Conservation (phyloP, 2,888 invertebrate species). For the Parasteatoda lunata region DNA sequence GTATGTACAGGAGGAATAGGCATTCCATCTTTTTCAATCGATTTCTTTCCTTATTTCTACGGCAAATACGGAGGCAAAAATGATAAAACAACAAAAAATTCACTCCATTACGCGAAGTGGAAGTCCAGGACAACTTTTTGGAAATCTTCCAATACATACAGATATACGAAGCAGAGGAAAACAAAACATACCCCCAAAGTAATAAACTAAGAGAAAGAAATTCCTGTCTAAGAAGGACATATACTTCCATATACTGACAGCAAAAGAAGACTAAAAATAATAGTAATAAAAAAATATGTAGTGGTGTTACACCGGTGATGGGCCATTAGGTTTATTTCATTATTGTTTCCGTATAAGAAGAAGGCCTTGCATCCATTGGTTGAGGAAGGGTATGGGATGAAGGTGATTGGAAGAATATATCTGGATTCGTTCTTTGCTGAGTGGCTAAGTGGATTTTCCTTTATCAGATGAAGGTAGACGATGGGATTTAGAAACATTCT, state of each 20-base stretch:
- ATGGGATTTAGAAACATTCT: background rate
- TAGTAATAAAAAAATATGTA: conserved; percentile 15
- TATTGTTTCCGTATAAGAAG: conserved; percentile 40
- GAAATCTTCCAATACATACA: conserved; percentile 57
- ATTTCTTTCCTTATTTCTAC: background rate
- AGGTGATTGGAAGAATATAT: conserved; percentile 36
- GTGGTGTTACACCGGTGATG: conserved; percentile 50
- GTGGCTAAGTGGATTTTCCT: conserved; percentile 39
- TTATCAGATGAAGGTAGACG: conserved; percentile 36
- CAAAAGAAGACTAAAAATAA: background rate
- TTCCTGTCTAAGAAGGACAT: background rate
- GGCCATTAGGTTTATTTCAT: conserved; percentile 61
- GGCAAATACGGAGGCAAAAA: background rate
- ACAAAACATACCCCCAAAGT: conserved; percentile 43
- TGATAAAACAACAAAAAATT: conserved; percentile 25
- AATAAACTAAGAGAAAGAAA: conserved; percentile 52
- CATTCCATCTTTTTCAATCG: conserved; percentile 32
- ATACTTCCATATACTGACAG: background rate
- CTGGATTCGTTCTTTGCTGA: conserved; percentile 29
- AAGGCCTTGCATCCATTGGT: conserved; percentile 32
- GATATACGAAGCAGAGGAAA: conserved; percentile 17
- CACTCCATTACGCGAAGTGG: conserved; percentile 49
- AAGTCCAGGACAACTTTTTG: conserved; percentile 41
- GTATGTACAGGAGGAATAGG: conserved; percentile 20
- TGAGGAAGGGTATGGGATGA: background rate